A percentile compares a stretch with the other conserved stretches of the same genome.
These are phyloP conservation scores for silkworm (Bombyx mori) DNA, from an alignment of 1,140 invertebrate species.

Conservation along the genomic window ASM3026992v2 NC_085117.1:11330501-11331000, in stretches of 20 bases:
- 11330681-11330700: constrained; percentile 21
- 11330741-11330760: constrained; percentile 29
- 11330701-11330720: constrained; percentile 42
- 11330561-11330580: no score
- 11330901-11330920: constrained; percentile 11
- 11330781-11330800: constrained; percentile 38
- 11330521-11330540: constrained; percentile 13
- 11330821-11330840: constrained; percentile 54
- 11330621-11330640: no score
- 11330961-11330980: constrained; percentile 25
- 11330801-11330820: constrained; percentile 26
- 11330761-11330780: constrained; percentile 37
- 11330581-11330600: no score
- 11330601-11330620: no score
- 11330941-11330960: constrained; percentile 9
- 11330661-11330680: no score
- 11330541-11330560: background rate
- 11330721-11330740: constrained; percentile 38
- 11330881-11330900: constrained; percentile 33
- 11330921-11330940: constrained; percentile 6
- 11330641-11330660: no score
- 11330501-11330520: constrained; percentile 26
- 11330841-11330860: constrained; percentile 33
- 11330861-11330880: constrained; percentile 40
- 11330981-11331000: constrained; percentile 37